Conservation (phyloP, 2,888 invertebrate species). For the Chrysolina oricalcia region DNA sequence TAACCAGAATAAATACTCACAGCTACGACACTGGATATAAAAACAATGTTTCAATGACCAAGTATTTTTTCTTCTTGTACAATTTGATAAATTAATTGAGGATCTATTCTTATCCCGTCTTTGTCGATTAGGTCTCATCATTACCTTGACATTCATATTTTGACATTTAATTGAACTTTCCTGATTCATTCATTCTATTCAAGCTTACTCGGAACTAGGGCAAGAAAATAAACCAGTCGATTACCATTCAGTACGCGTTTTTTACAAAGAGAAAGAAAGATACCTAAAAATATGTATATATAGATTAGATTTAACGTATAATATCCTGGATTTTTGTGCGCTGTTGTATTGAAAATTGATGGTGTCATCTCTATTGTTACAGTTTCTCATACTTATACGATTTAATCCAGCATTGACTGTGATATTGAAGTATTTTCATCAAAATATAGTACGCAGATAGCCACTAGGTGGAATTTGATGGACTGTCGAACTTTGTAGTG, state of each 20-base stretch:
- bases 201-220: neutral
- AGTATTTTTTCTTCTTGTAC: no score
- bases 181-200: neutral
- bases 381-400: neutral
- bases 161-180: slow-evolving; percentile 6
- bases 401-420: no score
- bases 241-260: neutral
- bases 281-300: neutral
- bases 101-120: neutral
- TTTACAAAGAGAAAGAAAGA: neutral
- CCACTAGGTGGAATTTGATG: no score
- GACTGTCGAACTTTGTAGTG: no score
- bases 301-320: neutral
- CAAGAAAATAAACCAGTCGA: neutral
- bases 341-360: neutral
- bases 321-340: neutral
- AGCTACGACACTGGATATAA: no score
- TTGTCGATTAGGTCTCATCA: neutral
- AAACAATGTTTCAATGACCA: no score
- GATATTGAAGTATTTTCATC: neutral
- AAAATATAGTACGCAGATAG: no score
- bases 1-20: no score
- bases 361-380: neutral
- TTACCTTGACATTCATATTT: neutral
- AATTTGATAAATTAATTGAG: neutral